A percentile compares a stretch with the other conserved stretches of the same genome.
phyloP scores from a whole-genome alignment of 2,888 invertebrate genomes.

The Agonum fuliginosum region DNA sequence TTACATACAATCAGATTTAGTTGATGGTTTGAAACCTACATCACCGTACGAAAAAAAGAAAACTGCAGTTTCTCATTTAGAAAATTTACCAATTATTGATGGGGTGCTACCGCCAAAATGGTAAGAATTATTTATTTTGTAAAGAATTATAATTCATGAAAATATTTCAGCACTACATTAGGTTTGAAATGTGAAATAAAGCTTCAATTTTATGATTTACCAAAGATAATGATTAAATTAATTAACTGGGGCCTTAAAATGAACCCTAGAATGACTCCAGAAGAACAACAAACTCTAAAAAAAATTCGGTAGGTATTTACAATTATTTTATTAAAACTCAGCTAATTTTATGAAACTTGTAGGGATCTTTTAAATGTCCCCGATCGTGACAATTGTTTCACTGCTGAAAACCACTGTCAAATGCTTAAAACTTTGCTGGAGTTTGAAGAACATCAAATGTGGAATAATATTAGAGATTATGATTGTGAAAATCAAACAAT shows the following conservation, averaged over 20 bases:
- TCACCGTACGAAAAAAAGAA: slow-evolving; percentile 58
- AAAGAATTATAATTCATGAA: slow-evolving; percentile 17
- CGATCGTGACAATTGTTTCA: slow-evolving; percentile 60
- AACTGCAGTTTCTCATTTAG: slow-evolving; percentile 26
- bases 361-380: slow-evolving; percentile 58
- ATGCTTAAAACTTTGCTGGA: slow-evolving; percentile 66
- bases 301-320: slow-evolving; percentile 56
- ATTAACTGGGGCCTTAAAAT: slow-evolving; percentile 61
- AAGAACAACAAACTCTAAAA: slow-evolving; percentile 43
- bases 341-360: slow-evolving; percentile 15
- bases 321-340: background rate
- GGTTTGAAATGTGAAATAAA: background rate
- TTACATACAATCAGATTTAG: slow-evolving; percentile 62
- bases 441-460: slow-evolving; percentile 68
- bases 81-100: slow-evolving; percentile 59
- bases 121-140: slow-evolving; percentile 19
- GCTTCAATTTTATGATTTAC: background rate
- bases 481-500: slow-evolving; percentile 65
- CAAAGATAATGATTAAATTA: slow-evolving; percentile 37
- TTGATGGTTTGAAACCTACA: slow-evolving; percentile 63
- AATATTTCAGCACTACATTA: background rate
- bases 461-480: slow-evolving; percentile 66
- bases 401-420: slow-evolving; percentile 64
- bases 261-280: slow-evolving; percentile 54
- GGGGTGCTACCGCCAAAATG: slow-evolving; percentile 58